These are phyloP conservation scores for Phymatocera aterrima DNA, from an alignment of 2,888 invertebrate species.

Conservation along the genomic window DNA sequence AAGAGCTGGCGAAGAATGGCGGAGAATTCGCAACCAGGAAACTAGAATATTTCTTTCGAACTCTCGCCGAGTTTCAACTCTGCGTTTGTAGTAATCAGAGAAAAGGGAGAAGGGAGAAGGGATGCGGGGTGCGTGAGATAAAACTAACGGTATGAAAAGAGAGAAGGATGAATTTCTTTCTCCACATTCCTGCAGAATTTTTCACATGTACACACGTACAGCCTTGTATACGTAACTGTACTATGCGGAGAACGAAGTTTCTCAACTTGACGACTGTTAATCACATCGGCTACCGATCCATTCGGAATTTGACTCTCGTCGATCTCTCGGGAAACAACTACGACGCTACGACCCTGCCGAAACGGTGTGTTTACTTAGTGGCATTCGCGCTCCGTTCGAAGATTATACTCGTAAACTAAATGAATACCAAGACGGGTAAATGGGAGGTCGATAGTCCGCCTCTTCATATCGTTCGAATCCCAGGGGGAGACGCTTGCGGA, in stretches of 20 bases:
- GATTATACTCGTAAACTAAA: slow-evolving; percentile 39
- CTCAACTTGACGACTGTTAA: not conserved
- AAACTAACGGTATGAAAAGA: slow-evolving; percentile 13
- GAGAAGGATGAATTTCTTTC: not conserved
- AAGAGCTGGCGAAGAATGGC: not conserved
- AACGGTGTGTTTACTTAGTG: slow-evolving; percentile 22
- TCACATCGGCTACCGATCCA: not conserved
- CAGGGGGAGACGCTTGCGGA: not conserved
- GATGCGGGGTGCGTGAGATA: not conserved
- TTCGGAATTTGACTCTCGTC: not conserved
- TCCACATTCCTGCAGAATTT: not conserved
- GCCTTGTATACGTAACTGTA: too few relatives aligned
- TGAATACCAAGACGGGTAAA: slow-evolving; percentile 1
- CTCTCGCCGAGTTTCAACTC: not conserved
- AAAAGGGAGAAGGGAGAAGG: too few relatives aligned
- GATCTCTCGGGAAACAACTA: not conserved
- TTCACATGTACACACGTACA: too few relatives aligned
- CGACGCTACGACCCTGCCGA: not conserved
- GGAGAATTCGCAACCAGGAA: slow-evolving; percentile 6
- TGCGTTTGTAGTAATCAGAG: not conserved
- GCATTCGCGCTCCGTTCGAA: slow-evolving; percentile 11
- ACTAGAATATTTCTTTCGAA: slow-evolving; percentile 18
- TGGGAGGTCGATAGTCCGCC: not conserved
- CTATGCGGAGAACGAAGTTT: not conserved
- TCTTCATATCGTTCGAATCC: slow-evolving; percentile 27